Percentiles rank a stretch among this genome's conserved stretches.
These are phyloP conservation scores for Steatornis caripensis DNA, from an alignment of 2,113 vertebrate species.

Conservation along the genomic window DNA sequence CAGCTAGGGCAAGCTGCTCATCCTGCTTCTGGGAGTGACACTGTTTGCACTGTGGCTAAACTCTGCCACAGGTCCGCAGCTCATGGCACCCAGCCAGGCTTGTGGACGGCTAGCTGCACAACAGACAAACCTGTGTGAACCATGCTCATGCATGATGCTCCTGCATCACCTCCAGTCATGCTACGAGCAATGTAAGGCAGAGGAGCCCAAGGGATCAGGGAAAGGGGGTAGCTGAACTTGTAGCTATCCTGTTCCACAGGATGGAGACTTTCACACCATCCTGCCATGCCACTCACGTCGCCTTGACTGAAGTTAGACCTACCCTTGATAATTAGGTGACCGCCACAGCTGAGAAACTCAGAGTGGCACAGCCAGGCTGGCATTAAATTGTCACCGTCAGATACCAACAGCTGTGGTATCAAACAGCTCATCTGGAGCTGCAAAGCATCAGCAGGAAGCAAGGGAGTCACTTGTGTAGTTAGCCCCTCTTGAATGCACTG, in stretches of 20 bases:
- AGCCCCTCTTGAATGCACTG: no score
- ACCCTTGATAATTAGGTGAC: neutral
- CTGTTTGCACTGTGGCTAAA: no score
- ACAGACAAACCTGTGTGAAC: neutral
- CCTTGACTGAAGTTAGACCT: neutral
- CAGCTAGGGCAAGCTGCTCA: neutral
- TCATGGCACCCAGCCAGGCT: neutral
- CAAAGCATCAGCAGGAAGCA: neutral
- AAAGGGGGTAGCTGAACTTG: neutral
- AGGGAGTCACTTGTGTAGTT: no score
- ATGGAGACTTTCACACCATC: neutral
- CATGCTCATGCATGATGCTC: neutral
- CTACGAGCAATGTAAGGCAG: neutral
- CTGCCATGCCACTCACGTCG: neutral
- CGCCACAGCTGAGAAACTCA: neutral
- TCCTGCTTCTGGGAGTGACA: neutral
- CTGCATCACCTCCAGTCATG: neutral
- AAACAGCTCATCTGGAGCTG: neutral
- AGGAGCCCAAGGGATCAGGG: neutral
- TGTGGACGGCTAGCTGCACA: neutral
- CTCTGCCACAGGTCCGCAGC: neutral
- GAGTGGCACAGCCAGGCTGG: neutral
- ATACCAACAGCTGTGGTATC: neutral
- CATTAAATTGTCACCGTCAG: neutral
- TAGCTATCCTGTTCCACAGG: neutral